Base-by-base conservation (phyloP, 2,797 vertebrate genomes). In the Epinephelus awoara region DNA sequence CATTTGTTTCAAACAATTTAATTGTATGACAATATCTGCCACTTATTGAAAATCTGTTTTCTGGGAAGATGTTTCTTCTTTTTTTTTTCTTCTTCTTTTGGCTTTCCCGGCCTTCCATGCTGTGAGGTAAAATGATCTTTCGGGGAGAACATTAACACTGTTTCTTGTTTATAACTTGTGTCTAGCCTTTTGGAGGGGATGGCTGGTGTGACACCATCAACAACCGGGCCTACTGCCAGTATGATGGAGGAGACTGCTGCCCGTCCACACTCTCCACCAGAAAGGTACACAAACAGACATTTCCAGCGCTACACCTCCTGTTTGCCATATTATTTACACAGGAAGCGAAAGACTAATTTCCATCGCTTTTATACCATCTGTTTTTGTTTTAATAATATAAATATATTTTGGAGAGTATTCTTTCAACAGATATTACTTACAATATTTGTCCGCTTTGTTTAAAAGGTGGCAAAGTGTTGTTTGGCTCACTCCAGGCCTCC, bases 191-290 rank as follows among this genome's bases (percentile, higher is more conserved):
- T 85, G 97, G 96, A 89, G 98, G 96, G 44, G 98, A 99, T 0
- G 98, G 97, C 65, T 99, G 98, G 98, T 99, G 98, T 47, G 98
- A 99, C 90, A 98, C 97, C 65, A 97, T 98, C 93, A 99, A 99
- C 93, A 99, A 99, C 91, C 90, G 98, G 49, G 98, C 98, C 0
- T 99, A 98, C 92, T 99, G 98, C 93, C 95, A 96, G 85, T 99
- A 99, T 0, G 98, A 99, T 0, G 97, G 98, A 56, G 98, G 98
- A 69, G 98, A 99, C 93, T 99, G 98, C 96, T 99, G 98, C 89
- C 95, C 98, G 13, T 99, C 98, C 67, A 99, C 98, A 0, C 96
- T 99, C 64, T 99, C 97, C 84, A 98, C 97, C 70, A 96, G 90
- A 90, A 99, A 99, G 98, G 98, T 99, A 93, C 64, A 81, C 66